phyloP scores from a whole-genome alignment of 2,113 vertebrate genomes.

The Phylloscopus trochiloides region DNA sequence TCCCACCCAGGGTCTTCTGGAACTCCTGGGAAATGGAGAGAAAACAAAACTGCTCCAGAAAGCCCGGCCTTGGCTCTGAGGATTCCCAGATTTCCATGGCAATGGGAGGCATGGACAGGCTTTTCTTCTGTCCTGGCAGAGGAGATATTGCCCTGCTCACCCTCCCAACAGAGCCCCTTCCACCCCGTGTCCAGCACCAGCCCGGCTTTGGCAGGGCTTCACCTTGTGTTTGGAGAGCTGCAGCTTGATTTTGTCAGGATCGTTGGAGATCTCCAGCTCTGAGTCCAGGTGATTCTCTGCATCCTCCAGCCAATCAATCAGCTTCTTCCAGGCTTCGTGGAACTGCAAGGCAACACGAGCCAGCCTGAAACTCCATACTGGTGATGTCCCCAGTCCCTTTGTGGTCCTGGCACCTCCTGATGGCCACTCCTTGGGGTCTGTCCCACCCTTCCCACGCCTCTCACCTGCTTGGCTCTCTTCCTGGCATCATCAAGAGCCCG shows the following conservation, averaged over 20 bases:
- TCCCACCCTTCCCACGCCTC: fast-evolving
- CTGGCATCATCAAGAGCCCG: constrained; percentile 92
- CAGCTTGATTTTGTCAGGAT: constrained; percentile 97
- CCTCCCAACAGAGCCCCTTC: not conserved
- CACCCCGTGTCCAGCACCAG: not conserved
- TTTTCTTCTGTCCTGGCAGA: not conserved
- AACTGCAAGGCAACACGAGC: constrained; percentile 77
- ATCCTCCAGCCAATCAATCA: constrained; percentile 96
- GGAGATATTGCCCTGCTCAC: not conserved
- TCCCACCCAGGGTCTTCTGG: constrained; percentile 94
- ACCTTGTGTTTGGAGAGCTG: constrained; percentile 98
- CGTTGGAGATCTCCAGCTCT: constrained; percentile 96
- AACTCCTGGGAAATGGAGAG: constrained; percentile 82
- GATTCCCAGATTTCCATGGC: not conserved
- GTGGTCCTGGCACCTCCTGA: not conserved
- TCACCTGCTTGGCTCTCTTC: constrained; percentile 96
- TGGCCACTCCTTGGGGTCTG: fast-evolving
- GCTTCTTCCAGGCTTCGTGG: constrained; percentile 97
- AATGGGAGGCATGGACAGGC: fast-evolving
- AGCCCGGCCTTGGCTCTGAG: not conserved
- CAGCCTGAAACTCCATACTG: not conserved
- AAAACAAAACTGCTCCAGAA: not conserved
- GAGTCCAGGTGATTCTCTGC: constrained; percentile 94
- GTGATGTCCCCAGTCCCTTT: not conserved
- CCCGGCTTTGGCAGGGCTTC: not conserved